Conservation (phyloP, 2,113 vertebrate genomes). For the Corythornis madagascariensis region DNA sequence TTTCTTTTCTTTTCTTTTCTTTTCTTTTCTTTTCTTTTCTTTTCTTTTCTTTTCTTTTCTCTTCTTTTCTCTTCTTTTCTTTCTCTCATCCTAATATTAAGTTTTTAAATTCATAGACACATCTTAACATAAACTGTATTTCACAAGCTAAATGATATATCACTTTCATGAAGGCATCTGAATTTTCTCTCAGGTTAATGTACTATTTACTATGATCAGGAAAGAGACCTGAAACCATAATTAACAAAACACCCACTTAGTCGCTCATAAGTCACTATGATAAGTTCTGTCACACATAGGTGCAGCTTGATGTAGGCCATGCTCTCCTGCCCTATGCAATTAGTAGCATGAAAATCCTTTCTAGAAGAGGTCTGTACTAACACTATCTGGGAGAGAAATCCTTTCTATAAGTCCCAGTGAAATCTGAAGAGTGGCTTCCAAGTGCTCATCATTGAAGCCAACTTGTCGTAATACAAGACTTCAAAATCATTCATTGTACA, state of each 20-base stretch:
- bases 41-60: no score
- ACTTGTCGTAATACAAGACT: neutral
- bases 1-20: no score
- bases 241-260: neutral
- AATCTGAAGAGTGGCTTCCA: neutral
- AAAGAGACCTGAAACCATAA: neutral
- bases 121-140: neutral
- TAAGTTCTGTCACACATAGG: neutral
- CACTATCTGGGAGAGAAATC: neutral
- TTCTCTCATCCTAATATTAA: neutral
- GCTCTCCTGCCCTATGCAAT: neutral
- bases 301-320: neutral
- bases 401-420: neutral
- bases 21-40: no score
- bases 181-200: neutral
- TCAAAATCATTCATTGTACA: neutral
- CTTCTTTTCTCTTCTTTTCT: neutral
- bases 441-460: neutral
- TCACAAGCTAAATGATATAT: neutral
- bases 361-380: neutral
- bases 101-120: neutral
- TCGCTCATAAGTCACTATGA: neutral
- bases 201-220: neutral
- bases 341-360: neutral
- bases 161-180: neutral